Evolutionary conservation across 2,888 invertebrate genomes (phyloP), one percentile per base, ranked within the genome.

Genomic region (Sinhomidia bicolor): DNA sequence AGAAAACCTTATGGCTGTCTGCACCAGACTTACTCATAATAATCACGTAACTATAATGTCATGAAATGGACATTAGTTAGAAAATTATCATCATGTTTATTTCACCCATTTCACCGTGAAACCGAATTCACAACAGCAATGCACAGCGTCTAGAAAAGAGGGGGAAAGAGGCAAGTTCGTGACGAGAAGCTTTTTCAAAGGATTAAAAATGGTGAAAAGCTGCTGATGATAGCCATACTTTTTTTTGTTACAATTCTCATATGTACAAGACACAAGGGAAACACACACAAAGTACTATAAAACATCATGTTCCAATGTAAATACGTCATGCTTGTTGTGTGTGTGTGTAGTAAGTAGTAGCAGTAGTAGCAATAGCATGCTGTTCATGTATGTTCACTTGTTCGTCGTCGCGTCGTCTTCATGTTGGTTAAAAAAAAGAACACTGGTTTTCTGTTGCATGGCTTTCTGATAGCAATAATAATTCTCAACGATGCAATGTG

Each of bases 41-140:
- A 79, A 85, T 85, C 85, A 79, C 71, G 85, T 85, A 85, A 85
- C 85, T 79, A n/a, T n/a, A 85, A 79, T 79, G 79, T 85, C 68
- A 85, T 85, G 60, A 68, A 60, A 84, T 78, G 57, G 78, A 44
- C 71, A 86, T 86, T 86, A 86, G 68, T 78, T 47, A 79, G 85
- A 68, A 85, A 62, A 78, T 85, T 78, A 85, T 85, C 29, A 85
- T 85, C 29, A 85, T 85, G 79, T 79, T 85, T 78, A n/a, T n/a
- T n/a, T n/a, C n/a, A n/a, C n/a, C n/a, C n/a, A n/a, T n/a, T 79
- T 41, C 57, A 14, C 78, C 20, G 51, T 1, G 51, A 23, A 60
- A 60, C 26, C 44, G 47, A 26, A 68, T 82, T n/a, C 23, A 82
- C 32, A 68, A 54, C n/a, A n/a, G 26, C 41, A 78, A 78, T 36